Evolutionary conservation across 2,113 vertebrate genomes (phyloP).

Genomic region (Forbesichthys agassizii): DNA sequence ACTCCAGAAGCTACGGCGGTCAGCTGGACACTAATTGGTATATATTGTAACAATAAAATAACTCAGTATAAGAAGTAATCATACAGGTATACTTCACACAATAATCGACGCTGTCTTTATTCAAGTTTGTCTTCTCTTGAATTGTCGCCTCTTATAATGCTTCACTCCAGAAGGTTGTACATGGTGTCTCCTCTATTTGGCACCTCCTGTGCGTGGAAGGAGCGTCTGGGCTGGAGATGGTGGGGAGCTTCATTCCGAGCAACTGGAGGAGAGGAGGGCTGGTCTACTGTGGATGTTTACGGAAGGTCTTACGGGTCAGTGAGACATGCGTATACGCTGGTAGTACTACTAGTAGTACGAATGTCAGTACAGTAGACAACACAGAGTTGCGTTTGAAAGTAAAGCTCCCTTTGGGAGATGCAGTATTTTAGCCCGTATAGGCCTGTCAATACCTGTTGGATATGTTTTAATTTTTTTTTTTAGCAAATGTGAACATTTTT

Average conservation of each 20-base stretch:
- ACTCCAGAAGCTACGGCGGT: too few species aligned
- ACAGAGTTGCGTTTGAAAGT: background rate
- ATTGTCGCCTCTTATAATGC: background rate
- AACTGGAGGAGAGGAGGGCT: background rate
- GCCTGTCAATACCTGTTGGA: too few species aligned
- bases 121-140: background rate
- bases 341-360: background rate
- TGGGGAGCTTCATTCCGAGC: background rate
- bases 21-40: too few species aligned
- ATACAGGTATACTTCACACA: background rate
- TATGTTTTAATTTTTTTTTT: too few species aligned
- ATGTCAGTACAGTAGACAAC: too few species aligned
- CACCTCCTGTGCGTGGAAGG: background rate
- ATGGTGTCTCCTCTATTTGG: conserved; percentile 44
- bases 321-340: too few species aligned
- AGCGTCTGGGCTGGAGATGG: background rate
- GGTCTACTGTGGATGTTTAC: background rate
- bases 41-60: background rate
- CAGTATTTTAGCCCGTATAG: too few species aligned
- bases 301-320: too few species aligned
- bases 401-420: too few species aligned
- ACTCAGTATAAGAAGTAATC: background rate
- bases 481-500: too few species aligned
- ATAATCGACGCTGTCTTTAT: background rate
- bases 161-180: conserved; percentile 51